Conservation (phyloP, 2,888 invertebrate species). For the Scaptomyza reducta region DNA sequence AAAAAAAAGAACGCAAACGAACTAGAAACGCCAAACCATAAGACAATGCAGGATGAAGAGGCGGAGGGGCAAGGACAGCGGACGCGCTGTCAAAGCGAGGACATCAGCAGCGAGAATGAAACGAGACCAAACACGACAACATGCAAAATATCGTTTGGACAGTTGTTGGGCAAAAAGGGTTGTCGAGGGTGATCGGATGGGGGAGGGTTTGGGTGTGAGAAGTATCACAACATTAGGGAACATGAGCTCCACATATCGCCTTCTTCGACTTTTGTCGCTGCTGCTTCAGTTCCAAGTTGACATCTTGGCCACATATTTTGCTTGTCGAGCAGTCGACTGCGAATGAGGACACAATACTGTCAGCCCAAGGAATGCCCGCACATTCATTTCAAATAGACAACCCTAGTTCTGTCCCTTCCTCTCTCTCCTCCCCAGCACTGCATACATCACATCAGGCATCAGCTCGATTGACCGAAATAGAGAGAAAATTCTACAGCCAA, state of each 20-base stretch:
- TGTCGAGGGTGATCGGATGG: background rate
- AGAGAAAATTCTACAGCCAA: conserved; percentile 70
- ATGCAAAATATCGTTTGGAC: conserved; percentile 71
- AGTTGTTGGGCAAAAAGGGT: conserved; percentile 22
- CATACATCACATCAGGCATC: conserved; percentile 28
- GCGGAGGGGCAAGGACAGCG: conserved; percentile 37
- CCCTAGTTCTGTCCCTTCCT: background rate
- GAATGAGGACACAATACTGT: conserved; percentile 78
- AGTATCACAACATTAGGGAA: conserved; percentile 49
- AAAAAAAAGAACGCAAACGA: conserved; percentile 21
- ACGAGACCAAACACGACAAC: conserved; percentile 67
- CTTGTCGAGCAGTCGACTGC: conserved; percentile 66
- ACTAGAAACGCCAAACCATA: conserved; percentile 68
- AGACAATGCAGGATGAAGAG: conserved; percentile 36
- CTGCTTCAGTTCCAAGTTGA: conserved; percentile 50
- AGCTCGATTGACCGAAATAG: conserved; percentile 82
- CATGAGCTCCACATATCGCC: conserved; percentile 51
- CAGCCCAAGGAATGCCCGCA: conserved; percentile 77
- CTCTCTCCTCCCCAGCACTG: background rate
- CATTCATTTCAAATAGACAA: conserved; percentile 69
- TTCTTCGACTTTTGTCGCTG: conserved; percentile 23
- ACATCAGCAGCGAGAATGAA: conserved; percentile 58
- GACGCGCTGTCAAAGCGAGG: conserved; percentile 65
- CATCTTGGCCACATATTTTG: conserved; percentile 81
- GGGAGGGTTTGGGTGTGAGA: too few species aligned